These are phyloP conservation scores for Chiroxiphia lanceolata DNA, from an alignment of 2,797 vertebrate species.

Conservation along the genomic window DNA sequence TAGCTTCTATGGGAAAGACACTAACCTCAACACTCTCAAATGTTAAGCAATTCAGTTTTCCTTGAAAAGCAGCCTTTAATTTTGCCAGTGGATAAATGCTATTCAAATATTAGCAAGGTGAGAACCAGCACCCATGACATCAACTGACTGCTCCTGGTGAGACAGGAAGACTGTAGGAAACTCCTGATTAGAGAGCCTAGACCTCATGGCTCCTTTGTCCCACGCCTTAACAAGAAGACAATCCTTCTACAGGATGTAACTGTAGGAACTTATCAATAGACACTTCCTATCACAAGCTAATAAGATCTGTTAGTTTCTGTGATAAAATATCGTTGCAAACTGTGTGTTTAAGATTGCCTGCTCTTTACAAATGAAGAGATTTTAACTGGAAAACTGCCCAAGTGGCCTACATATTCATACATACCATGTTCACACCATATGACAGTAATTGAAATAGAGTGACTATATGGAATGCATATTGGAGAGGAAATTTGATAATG, in stretches of 20 bases:
- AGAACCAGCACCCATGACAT: background rate
- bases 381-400: slow-evolving; percentile 64
- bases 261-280: slow-evolving; percentile 59
- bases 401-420: slow-evolving; percentile 61
- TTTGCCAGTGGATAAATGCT: background rate
- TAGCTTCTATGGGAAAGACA: background rate
- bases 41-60: background rate
- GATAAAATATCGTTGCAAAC: slow-evolving; percentile 50
- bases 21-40: background rate
- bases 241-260: slow-evolving; percentile 49
- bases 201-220: slow-evolving; percentile 41
- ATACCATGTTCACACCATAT: slow-evolving; percentile 59
- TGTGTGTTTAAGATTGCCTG: slow-evolving; percentile 45
- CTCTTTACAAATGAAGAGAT: slow-evolving; percentile 42
- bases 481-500: slow-evolving; percentile 61
- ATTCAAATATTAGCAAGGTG: background rate
- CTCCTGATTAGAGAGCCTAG: slow-evolving; percentile 46
- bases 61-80: background rate
- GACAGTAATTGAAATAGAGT: slow-evolving; percentile 68
- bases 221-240: slow-evolving; percentile 1
- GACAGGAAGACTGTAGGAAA: slow-evolving; percentile 30
- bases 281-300: slow-evolving; percentile 51
- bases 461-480: slow-evolving; percentile 45
- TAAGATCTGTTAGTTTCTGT: slow-evolving; percentile 39
- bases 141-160: background rate